phyloP scores from a whole-genome alignment of 2,113 vertebrate genomes.

The Anolis sagrei region DNA sequence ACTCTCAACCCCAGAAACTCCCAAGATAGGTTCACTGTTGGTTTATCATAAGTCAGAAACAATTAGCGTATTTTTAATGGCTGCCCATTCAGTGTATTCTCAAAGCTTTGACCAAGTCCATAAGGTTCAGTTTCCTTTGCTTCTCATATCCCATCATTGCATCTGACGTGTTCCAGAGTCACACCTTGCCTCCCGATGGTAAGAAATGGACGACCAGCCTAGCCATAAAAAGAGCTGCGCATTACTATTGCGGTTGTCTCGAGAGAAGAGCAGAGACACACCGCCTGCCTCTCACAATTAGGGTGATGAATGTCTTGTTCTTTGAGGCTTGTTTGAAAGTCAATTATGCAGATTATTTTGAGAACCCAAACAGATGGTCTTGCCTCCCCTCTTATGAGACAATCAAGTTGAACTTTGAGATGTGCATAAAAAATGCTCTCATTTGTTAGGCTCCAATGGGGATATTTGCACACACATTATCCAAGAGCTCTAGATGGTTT shows the following conservation, averaged over 20 bases:
- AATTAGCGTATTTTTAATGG: too few species aligned
- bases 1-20: too few species aligned
- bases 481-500: slow-evolving; percentile 73
- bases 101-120: background rate
- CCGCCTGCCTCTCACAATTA: slow-evolving; percentile 78
- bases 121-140: slow-evolving; percentile 26
- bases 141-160: background rate
- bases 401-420: slow-evolving; percentile 81
- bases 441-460: slow-evolving; percentile 76
- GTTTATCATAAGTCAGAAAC: too few species aligned
- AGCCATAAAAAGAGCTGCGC: slow-evolving; percentile 60
- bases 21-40: too few species aligned
- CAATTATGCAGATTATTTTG: slow-evolving; percentile 85
- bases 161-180: slow-evolving; percentile 22
- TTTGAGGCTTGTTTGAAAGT: slow-evolving; percentile 81
- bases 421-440: slow-evolving; percentile 73
- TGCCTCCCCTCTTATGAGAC: slow-evolving; percentile 72
- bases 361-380: slow-evolving; percentile 82
- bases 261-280: slow-evolving; percentile 76
- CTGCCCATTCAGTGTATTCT: background rate
- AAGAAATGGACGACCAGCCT: slow-evolving; percentile 57
- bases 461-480: slow-evolving; percentile 69
- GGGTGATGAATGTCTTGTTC: slow-evolving; percentile 79
- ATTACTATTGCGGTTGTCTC: slow-evolving; percentile 70
- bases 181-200: slow-evolving; percentile 34